Evolutionary conservation across 2,113 vertebrate genomes (phyloP), one percentile per base, ranked within the genome.

Genomic region (Mesitornis unicolor): DNA sequence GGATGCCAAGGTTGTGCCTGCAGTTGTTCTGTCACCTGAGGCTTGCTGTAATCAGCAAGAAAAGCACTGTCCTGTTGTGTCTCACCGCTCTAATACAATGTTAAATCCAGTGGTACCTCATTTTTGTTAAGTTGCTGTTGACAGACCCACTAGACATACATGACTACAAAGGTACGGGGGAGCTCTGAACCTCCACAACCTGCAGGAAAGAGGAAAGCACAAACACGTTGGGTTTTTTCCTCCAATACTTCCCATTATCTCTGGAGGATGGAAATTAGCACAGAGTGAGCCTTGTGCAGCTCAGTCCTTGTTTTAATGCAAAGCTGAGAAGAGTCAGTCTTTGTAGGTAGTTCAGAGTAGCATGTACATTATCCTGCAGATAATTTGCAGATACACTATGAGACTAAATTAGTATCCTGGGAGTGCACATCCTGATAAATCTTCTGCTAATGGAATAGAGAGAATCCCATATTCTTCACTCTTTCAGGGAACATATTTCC

Each of bases 141-240:
- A 31, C 16, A 6, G 59, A 10, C 1, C 12, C 1, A 2, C 35
- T n/a, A 38, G 35, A 18, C 5, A 4, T 10, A 11, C 1, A 9
- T 14, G 31, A 2, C 50, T 51, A 0, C 56, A n/a, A 3, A 64
- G 81, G 48, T 20, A 9, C 40, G 17, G 51, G 64, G 42, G 54
- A 11, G 50, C 79, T 47, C 80, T 35, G 59, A 85, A 14, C 54
- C 59, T 22, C 40, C 42, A 2, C 2, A 33, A 5, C 64, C 29
- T 31, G 51, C 76, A 64, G 87, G 35, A 35, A 35, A n/a, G 50
- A 35, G 38, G 45, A 13, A 18, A 33, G 47, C 5, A 17, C 8
- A 20, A 5, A 7, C 0, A 5, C 2, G 1, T 26, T 31, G 33
- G 0, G 1, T 22, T 47, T 22, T 38, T 40, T 6, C 5, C 24